A percentile compares a stretch with the other conserved stretches of the same genome.
Conservation (phyloP, 1,140 invertebrate species). For the Meloidogyne chitwoodi region DNA sequence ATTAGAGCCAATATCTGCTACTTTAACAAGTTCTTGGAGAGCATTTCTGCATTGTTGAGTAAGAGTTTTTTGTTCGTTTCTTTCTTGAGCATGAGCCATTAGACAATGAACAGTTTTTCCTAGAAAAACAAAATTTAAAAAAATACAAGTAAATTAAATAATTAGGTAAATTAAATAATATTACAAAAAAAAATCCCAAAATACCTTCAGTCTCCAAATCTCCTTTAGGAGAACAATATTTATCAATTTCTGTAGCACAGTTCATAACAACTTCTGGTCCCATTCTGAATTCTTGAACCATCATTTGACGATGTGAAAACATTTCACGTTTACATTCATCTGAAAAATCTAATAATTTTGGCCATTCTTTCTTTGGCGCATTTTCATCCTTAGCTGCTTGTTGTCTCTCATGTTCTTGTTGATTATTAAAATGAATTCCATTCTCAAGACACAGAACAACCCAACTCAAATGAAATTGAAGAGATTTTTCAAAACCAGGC, state of each 20-base stretch:
- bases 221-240: slow-evolving; percentile 60
- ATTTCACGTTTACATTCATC: slow-evolving; percentile 79
- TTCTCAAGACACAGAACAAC: slow-evolving; percentile 84
- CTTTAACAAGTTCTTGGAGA: slow-evolving; percentile 49
- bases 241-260: slow-evolving; percentile 67
- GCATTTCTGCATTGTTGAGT: slow-evolving; percentile 50
- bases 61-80: slow-evolving; percentile 48
- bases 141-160: not conserved
- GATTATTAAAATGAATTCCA: slow-evolving; percentile 69
- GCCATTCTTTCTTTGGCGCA: slow-evolving; percentile 14
- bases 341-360: slow-evolving; percentile 39
- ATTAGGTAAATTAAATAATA: no score
- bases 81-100: slow-evolving; percentile 76
- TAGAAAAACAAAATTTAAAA: not conserved
- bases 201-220: slow-evolving; percentile 71
- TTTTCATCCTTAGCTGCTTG: slow-evolving; percentile 30
- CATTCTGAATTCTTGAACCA: slow-evolving; percentile 86
- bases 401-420: slow-evolving; percentile 42
- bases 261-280: slow-evolving; percentile 83
- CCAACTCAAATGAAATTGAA: slow-evolving; percentile 69
- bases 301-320: slow-evolving; percentile 78
- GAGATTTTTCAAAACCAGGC: slow-evolving; percentile 51
- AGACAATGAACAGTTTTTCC: slow-evolving; percentile 84
- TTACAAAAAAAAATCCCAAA: not conserved
- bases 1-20: slow-evolving; percentile 57